A percentile compares a stretch with the other conserved stretches of the same genome.
phyloP scores from a whole-genome alignment of 2,888 invertebrate species.

The Adela reaumurella region DNA sequence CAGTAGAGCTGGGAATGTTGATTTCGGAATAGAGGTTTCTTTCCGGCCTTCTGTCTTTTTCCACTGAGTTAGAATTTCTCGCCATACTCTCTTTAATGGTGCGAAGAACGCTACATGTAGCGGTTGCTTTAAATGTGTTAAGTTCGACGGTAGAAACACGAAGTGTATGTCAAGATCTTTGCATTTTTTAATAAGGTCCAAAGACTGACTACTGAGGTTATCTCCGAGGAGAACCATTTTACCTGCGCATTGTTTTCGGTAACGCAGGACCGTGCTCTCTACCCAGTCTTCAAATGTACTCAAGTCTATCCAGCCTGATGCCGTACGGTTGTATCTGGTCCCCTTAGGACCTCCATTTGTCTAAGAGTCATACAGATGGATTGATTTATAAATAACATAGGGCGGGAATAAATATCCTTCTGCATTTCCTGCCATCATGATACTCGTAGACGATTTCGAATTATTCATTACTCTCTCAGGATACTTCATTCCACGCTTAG shows the following conservation, averaged over 20 bases:
- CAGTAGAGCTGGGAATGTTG: constrained; percentile 3
- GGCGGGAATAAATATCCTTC: neutral
- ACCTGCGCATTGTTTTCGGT: neutral
- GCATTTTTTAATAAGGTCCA: neutral
- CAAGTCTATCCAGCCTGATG: neutral
- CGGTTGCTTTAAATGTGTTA: constrained; percentile 2
- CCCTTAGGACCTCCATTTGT: neutral
- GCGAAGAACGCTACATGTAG: constrained; percentile 6
- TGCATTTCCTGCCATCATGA: neutral
- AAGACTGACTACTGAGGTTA: neutral
- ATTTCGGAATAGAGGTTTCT: neutral
- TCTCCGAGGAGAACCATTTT: neutral
- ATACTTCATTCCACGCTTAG: neutral
- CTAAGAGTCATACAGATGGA: neutral
- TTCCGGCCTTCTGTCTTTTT: neutral
- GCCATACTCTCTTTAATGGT: constrained; percentile 8
- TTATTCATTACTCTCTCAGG: neutral
- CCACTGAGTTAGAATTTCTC: constrained; percentile 1
- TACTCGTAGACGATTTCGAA: neutral
- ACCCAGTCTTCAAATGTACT: neutral
- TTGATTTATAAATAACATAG: neutral
- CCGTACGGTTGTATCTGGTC: neutral
- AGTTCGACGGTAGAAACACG: constrained; percentile 2
- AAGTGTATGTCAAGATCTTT: neutral
- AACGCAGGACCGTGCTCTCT: neutral